Conservation (phyloP, 2,888 invertebrate genomes). For the Spicauda simplicius region DNA sequence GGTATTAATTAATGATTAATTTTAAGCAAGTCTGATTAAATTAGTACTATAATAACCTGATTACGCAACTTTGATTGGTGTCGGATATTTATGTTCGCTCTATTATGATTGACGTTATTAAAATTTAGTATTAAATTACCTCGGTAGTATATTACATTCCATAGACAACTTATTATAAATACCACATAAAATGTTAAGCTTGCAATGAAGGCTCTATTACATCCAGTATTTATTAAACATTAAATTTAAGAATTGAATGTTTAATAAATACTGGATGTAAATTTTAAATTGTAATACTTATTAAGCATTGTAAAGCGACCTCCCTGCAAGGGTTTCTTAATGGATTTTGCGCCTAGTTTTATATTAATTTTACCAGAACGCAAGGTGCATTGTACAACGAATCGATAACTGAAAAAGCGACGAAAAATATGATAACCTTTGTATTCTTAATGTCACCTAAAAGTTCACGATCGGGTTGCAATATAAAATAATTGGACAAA, state of each 20-base stretch:
- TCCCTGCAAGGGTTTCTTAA: neutral
- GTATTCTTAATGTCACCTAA: neutral
- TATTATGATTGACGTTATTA: too few relatives aligned
- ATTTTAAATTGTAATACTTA: neutral
- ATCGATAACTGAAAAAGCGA: neutral
- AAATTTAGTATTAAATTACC: neutral
- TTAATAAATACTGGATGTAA: too few relatives aligned
- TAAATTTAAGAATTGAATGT: neutral
- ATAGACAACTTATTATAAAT: too few relatives aligned
- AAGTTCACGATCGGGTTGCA: neutral
- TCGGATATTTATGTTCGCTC: too few relatives aligned
- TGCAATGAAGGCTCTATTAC: neutral
- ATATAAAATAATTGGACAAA: neutral
- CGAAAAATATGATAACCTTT: slow-evolving; percentile 3
- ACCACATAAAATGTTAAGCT: too few relatives aligned
- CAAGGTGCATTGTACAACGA: neutral
- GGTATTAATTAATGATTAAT: too few relatives aligned
- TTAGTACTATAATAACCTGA: too few relatives aligned
- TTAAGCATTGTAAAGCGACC: slow-evolving; percentile 1
- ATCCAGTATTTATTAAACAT: neutral
- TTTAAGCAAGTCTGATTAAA: too few relatives aligned
- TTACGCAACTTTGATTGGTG: neutral
- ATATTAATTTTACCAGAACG: neutral
- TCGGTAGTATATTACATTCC: neutral
- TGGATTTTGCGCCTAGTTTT: neutral